phyloP scores from a whole-genome alignment of 2,113 vertebrate species.

The Lontra canadensis region DNA sequence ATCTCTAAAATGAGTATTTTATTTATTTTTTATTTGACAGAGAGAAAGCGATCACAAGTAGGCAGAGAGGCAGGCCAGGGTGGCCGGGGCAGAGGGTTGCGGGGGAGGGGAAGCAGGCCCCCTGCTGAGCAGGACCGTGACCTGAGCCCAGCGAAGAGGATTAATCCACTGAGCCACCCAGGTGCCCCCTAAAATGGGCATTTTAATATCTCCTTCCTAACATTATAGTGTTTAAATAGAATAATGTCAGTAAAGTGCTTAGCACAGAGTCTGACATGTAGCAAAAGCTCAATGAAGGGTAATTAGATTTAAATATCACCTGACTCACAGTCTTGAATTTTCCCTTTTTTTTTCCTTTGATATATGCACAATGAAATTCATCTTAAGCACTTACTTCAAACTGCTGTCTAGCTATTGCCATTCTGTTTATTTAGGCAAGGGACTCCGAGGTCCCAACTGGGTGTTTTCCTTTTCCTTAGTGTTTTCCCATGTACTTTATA shows the following conservation, averaged over 20 bases:
- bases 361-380: background rate
- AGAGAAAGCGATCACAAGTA: too few species aligned
- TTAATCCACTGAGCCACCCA: too few species aligned
- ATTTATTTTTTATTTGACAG: background rate
- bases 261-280: background rate
- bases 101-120: too few species aligned
- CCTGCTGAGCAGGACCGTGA: too few species aligned
- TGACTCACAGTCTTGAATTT: background rate
- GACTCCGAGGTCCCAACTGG: background rate
- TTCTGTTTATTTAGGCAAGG: background rate
- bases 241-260: background rate
- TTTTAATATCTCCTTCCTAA: background rate
- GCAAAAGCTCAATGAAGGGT: background rate
- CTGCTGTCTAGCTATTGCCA: background rate
- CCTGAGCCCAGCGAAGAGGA: too few species aligned
- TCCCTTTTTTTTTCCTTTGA: background rate
- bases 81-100: rapidly evolving
- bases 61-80: too few species aligned
- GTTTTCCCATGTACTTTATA: background rate
- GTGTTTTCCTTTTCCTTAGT: background rate
- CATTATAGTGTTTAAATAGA: background rate
- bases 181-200: background rate
- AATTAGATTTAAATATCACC: conserved; percentile 13
- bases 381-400: background rate
- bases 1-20: background rate